A percentile compares a stretch with the other conserved stretches of the same genome.
These are phyloP conservation scores for Itoplectis maculator DNA, from an alignment of 2,888 invertebrate species.

Conservation along the genomic window DNA sequence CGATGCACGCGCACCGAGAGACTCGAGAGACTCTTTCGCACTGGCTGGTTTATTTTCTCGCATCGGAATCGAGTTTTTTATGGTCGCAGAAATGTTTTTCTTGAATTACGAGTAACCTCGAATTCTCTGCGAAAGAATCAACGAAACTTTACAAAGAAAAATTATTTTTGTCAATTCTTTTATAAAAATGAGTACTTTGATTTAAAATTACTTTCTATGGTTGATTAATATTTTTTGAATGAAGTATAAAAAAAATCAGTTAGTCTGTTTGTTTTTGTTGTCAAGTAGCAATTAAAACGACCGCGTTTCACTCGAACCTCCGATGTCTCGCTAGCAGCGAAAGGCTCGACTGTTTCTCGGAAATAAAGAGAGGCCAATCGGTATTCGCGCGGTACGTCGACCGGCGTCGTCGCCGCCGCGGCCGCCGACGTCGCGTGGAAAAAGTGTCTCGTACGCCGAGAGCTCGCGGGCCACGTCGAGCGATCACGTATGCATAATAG, in stretches of 20 bases:
- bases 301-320: background rate
- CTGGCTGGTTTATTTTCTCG: background rate
- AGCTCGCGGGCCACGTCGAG: conserved; percentile 42
- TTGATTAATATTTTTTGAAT: too few relatives aligned
- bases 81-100: background rate
- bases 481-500: conserved; percentile 56
- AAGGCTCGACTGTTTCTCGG: background rate
- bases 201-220: too few relatives aligned
- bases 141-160: background rate
- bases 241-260: too few relatives aligned
- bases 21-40: conserved; percentile 7
- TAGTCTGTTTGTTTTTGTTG: background rate
- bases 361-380: conserved; percentile 17
- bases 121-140: background rate
- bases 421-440: background rate
- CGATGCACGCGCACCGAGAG: conserved; percentile 3
- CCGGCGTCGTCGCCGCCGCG: too few relatives aligned
- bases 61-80: background rate
- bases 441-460: conserved; percentile 37
- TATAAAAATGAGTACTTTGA: too few relatives aligned
- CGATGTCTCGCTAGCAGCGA: background rate
- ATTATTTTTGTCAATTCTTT: too few relatives aligned
- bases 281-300: background rate
- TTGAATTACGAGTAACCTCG: background rate
- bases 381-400: conserved; percentile 46